A percentile compares a stretch with the other conserved stretches of the same genome.
phyloP scores from a whole-genome alignment of 2,797 vertebrate species.

The Macropodus opercularis region DNA sequence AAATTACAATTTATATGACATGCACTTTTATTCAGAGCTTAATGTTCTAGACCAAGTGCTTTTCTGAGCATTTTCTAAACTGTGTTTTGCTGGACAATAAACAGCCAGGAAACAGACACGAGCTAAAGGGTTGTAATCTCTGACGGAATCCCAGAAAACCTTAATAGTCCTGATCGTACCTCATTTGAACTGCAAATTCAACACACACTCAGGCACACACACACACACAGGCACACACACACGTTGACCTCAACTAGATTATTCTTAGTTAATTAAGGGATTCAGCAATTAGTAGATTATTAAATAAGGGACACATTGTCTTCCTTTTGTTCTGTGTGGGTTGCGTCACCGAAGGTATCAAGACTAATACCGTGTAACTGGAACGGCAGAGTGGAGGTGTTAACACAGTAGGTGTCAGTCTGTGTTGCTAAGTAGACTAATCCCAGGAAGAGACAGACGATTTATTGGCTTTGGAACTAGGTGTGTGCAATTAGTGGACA shows the following conservation, averaged over 20 bases:
- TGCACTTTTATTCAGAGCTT: too few species aligned
- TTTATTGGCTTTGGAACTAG: constrained; percentile 26
- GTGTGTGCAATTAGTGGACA: constrained; percentile 6
- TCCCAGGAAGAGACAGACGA: constrained; percentile 42
- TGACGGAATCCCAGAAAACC: constrained; percentile 41
- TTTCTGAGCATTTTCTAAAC: constrained; percentile 41
- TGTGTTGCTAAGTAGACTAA: constrained; percentile 31
- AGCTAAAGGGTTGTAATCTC: constrained; percentile 46
- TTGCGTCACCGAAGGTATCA: constrained; percentile 24
- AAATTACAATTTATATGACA: too few species aligned
- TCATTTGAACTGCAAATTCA: constrained; percentile 42
- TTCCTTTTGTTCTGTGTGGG: constrained; percentile 22
- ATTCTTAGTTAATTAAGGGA: constrained; percentile 48
- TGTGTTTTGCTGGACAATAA: constrained; percentile 17
- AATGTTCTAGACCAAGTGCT: constrained; percentile 25
- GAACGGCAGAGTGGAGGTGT: constrained; percentile 22
- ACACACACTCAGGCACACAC: neutral
- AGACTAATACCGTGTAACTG: constrained; percentile 32
- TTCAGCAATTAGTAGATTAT: constrained; percentile 47
- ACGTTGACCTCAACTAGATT: constrained; percentile 13
- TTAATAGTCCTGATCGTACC: constrained; percentile 49
- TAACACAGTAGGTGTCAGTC: constrained; percentile 24
- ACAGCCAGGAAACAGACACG: neutral
- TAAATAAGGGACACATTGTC: constrained; percentile 46
- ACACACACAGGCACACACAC: neutral